These are phyloP conservation scores for Anoplophora glabripennis DNA, from an alignment of 1,140 invertebrate species.

Conservation along the genomic window DNA sequence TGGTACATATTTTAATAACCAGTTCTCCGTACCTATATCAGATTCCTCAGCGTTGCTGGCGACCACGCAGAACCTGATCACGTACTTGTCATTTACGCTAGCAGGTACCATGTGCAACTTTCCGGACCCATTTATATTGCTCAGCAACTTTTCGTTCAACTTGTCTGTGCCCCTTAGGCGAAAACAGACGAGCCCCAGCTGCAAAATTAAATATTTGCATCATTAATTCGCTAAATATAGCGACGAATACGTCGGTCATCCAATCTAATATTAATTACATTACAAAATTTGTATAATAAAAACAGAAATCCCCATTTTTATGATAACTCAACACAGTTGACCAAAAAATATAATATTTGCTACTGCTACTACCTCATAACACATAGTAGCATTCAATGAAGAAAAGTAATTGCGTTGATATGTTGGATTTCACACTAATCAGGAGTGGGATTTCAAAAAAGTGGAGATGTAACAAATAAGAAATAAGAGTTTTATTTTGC, in stretches of 20 bases:
- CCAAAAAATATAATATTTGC: too few species aligned
- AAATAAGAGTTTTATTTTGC: too few species aligned
- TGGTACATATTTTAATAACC: neutral
- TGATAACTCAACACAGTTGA: too few species aligned
- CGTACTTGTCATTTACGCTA: slow-evolving; percentile 83
- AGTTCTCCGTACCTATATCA: slow-evolving; percentile 71
- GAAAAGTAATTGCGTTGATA: too few species aligned
- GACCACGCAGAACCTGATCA: slow-evolving; percentile 94
- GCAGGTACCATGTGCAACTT: slow-evolving; percentile 98
- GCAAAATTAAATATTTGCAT: slow-evolving; percentile 30
- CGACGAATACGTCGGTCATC: neutral
- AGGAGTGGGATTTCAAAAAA: too few species aligned
- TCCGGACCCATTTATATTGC: slow-evolving; percentile 92
- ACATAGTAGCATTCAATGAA: too few species aligned
- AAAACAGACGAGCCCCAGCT: slow-evolving; percentile 83
- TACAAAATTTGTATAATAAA: neutral
- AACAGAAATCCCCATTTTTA: too few species aligned
- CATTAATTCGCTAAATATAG: neutral
- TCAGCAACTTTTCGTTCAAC: slow-evolving; percentile 90
- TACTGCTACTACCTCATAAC: too few species aligned
- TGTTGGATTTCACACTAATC: too few species aligned
- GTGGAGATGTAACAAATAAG: too few species aligned
- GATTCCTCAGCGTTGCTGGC: slow-evolving; percentile 83
- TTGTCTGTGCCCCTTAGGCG: slow-evolving; percentile 82
- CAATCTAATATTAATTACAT: neutral